Evolutionary conservation across 2,113 vertebrate species (phyloP).

Genomic region (Semnornis frantzii): DNA sequence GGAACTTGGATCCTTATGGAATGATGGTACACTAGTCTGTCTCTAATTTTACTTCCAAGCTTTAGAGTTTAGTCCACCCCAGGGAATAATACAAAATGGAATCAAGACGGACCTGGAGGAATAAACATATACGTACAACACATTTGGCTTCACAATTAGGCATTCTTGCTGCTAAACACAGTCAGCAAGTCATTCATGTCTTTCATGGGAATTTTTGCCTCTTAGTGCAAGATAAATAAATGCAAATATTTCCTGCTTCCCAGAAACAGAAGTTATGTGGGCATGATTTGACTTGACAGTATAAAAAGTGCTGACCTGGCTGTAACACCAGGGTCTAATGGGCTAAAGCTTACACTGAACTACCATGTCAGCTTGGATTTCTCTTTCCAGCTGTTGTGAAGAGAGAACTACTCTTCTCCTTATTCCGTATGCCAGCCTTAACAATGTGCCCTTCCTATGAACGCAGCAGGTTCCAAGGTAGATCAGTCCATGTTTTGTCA

Average conservation of each 20-base stretch:
- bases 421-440: not conserved
- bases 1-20: not conserved
- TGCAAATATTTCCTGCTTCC: conserved; percentile 10
- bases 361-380: not conserved
- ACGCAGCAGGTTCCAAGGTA: not conserved
- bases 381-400: not conserved
- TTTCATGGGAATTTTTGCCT: conserved; percentile 27
- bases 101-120: not conserved
- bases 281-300: conserved; percentile 29
- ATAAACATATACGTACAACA: not conserved
- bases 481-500: not conserved
- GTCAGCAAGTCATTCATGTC: not conserved
- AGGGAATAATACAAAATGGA: not conserved
- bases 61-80: not conserved
- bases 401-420: not conserved
- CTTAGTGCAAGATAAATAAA: conserved; percentile 5
- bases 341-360: not conserved
- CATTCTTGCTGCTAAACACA: not conserved
- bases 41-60: conserved; percentile 4
- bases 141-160: not conserved
- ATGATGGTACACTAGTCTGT: not conserved
- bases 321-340: not conserved
- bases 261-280: conserved; percentile 5
- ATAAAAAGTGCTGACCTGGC: conserved; percentile 11
- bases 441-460: not conserved